Evolutionary conservation across 2,888 invertebrate species (phyloP).

Genomic region (Troides oblongomaculatus): DNA sequence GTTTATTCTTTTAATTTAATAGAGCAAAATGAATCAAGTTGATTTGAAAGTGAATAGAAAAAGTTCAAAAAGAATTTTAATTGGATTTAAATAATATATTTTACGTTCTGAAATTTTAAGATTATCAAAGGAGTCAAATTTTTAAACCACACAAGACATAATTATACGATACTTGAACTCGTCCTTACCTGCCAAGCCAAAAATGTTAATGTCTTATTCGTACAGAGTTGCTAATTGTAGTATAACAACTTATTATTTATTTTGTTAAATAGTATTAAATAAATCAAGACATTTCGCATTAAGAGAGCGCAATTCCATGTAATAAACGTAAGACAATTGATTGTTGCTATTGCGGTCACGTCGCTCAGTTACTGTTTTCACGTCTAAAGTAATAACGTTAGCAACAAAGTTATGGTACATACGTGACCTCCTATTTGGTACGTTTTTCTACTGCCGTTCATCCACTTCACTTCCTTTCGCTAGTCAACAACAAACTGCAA

Average conservation of each 20-base stretch:
- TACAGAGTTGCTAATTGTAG: conserved; percentile 41
- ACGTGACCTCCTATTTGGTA: conserved; percentile 67
- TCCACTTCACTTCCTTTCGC: conserved; percentile 42
- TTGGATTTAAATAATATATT: no score
- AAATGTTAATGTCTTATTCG: conserved; percentile 40
- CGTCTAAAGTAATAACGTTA: conserved; percentile 77
- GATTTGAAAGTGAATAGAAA: no score
- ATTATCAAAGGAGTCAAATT: conserved; percentile 33
- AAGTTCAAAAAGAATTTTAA: no score
- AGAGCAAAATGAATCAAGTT: not conserved
- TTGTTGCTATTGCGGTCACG: conserved; percentile 78
- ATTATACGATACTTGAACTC: conserved; percentile 38
- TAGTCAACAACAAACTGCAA: conserved; percentile 32
- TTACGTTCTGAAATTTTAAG: no score
- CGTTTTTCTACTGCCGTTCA: conserved; percentile 46
- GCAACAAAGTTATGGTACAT: conserved; percentile 72
- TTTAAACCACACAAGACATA: conserved; percentile 30
- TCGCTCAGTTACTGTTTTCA: conserved; percentile 77
- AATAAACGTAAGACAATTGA: conserved; percentile 74
- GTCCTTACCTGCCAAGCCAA: conserved; percentile 40
- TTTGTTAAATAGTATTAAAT: conserved; percentile 34
- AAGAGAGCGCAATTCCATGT: conserved; percentile 47
- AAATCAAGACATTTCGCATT: conserved; percentile 51
- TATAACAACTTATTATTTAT: not conserved
- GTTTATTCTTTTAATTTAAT: not conserved